Percentiles rank a stretch among this genome's conserved stretches.
phyloP scores from a whole-genome alignment of 2,113 vertebrate species.

The Sorex araneus region DNA sequence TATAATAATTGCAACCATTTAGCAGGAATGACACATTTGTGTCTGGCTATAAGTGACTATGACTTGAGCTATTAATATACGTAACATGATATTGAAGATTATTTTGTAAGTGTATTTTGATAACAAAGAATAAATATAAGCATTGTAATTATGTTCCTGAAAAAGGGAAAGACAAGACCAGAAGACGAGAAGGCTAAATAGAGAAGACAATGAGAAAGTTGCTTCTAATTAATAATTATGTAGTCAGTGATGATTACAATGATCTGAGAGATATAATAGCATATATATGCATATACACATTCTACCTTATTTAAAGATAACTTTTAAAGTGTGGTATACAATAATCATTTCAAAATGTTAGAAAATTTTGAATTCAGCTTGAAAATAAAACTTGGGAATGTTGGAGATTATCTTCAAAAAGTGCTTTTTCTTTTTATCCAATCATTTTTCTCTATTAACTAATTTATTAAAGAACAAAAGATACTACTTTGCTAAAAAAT shows the following conservation, averaged over 20 bases:
- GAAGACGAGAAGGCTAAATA: not conserved
- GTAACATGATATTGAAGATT: not conserved
- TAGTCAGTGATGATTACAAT: not conserved
- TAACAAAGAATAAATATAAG: too few species aligned
- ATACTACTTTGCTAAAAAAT: not conserved
- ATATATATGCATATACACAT: too few species aligned
- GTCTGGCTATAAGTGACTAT: not conserved
- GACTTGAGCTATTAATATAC: not conserved
- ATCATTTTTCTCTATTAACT: not conserved
- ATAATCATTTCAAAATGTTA: not conserved
- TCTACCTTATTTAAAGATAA: not conserved
- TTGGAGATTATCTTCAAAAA: not conserved
- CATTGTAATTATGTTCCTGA: not conserved
- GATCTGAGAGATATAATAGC: not conserved
- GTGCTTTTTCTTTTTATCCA: not conserved
- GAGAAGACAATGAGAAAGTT: not conserved
- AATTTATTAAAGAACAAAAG: not conserved
- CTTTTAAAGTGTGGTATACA: not conserved
- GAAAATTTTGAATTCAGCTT: not conserved
- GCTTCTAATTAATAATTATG: not conserved
- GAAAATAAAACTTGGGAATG: not conserved
- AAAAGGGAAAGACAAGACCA: accelerated
- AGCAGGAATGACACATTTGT: not conserved
- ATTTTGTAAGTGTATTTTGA: not conserved
- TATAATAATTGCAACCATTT: not conserved